Evolutionary conservation across 2,888 invertebrate species (phyloP).

Genomic region (Eulithis prunata): DNA sequence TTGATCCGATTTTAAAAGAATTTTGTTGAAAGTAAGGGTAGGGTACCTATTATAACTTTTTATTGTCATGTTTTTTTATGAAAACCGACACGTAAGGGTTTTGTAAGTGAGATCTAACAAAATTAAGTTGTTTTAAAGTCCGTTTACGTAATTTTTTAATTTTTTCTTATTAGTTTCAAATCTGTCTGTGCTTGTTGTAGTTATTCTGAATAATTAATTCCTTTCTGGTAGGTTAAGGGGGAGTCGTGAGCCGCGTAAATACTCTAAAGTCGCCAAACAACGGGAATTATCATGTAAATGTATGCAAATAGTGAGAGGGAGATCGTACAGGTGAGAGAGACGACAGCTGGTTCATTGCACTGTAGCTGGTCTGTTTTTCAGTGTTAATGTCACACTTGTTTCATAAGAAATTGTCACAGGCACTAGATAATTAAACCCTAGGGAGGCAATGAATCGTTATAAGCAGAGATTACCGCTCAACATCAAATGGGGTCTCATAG

Average conservation of each 20-base stretch:
- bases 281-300: slow-evolving; percentile 76
- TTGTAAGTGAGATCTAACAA: neutral
- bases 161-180: too few relatives aligned
- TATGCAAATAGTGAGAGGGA: slow-evolving; percentile 68
- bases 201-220: neutral
- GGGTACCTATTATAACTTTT: neutral
- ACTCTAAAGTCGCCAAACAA: slow-evolving; percentile 54
- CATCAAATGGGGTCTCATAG: too few relatives aligned
- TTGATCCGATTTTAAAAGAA: slow-evolving; percentile 13
- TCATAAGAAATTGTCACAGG: too few relatives aligned
- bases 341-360: slow-evolving; percentile 35
- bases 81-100: slow-evolving; percentile 2
- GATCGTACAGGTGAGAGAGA: slow-evolving; percentile 21
- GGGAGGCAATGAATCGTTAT: too few relatives aligned
- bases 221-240: neutral
- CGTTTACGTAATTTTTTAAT: too few relatives aligned
- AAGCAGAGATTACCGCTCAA: too few relatives aligned
- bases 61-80: slow-evolving; percentile 2
- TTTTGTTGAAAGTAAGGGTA: slow-evolving; percentile 2
- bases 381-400: too few relatives aligned
- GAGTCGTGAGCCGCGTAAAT: slow-evolving; percentile 19
- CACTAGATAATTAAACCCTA: too few relatives aligned
- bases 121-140: too few relatives aligned
- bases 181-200: neutral
- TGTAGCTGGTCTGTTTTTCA: too few relatives aligned